Percentiles rank a stretch among this genome's conserved stretches.
phyloP scores from a whole-genome alignment of 2,888 invertebrate species.

The Corythucha ciliata region DNA sequence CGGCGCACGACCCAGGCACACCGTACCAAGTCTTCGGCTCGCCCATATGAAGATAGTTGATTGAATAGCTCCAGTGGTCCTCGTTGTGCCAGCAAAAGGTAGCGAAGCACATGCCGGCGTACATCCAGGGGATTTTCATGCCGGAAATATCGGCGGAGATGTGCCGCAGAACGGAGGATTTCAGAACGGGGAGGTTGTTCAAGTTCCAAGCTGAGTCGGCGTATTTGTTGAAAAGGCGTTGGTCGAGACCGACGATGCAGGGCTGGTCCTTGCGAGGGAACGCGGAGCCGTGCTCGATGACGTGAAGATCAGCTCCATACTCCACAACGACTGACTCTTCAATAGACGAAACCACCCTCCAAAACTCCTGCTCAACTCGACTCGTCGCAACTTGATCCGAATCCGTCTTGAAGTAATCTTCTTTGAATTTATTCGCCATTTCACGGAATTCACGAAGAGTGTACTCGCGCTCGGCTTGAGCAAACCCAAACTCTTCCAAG shows the following conservation, averaged over 20 bases:
- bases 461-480: conserved; percentile 88
- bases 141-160: conserved; percentile 98
- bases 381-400: conserved; percentile 82
- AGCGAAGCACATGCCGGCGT: conserved; percentile 99
- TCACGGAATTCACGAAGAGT: conserved; percentile 93
- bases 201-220: conserved; percentile 93
- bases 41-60: conserved; percentile 99
- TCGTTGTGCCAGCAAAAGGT: conserved; percentile 99
- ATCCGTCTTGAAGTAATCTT: conserved; percentile 93
- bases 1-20: conserved; percentile 86
- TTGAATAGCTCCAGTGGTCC: conserved; percentile 99
- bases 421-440: conserved; percentile 98
- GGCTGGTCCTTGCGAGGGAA: conserved; percentile 61
- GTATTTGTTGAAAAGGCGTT: conserved; percentile 44
- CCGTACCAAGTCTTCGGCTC: conserved; percentile 99
- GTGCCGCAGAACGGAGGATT: conserved; percentile 86
- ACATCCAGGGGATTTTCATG: conserved; percentile 92
- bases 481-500: conserved; percentile 92
- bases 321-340: conserved; percentile 96
- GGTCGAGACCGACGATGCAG: conserved; percentile 18
- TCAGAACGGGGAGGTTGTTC: conserved; percentile 89
- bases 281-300: conserved; percentile 94
- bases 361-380: conserved; percentile 91
- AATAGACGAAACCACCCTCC: conserved; percentile 91
- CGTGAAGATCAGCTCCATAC: conserved; percentile 96